Conservation (phyloP, 1,140 invertebrate species). For the Bilobella aurantiaca region DNA sequence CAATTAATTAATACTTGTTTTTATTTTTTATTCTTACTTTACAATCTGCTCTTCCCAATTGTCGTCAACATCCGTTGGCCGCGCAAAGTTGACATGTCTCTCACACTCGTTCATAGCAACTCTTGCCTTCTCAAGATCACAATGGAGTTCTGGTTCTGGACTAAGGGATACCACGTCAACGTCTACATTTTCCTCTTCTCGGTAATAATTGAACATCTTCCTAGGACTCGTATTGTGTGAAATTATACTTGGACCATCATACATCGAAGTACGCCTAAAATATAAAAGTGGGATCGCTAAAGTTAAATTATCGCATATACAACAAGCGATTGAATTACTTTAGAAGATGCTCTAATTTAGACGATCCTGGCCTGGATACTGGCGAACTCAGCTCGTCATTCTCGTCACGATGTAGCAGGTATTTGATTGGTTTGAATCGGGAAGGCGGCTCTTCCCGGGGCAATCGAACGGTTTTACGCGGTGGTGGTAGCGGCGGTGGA, state of each 20-base stretch:
- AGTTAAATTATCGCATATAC: neutral
- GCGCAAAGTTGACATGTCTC: constrained; percentile 51
- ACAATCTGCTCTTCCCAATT: constrained; percentile 61
- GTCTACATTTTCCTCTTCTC: constrained; percentile 11
- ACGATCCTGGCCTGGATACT: neutral
- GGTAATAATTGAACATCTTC: neutral
- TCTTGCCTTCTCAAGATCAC: constrained; percentile 53
- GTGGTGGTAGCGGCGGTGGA: neutral
- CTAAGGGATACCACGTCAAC: constrained; percentile 22
- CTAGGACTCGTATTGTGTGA: neutral
- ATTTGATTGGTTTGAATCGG: neutral
- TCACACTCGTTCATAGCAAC: constrained; percentile 64
- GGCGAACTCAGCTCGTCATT: too few species aligned
- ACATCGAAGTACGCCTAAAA: neutral
- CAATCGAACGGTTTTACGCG: neutral
- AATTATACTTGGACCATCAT: neutral
- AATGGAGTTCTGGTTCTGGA: constrained; percentile 38
- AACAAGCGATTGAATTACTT: neutral
- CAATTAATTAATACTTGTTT: constrained; percentile 1
- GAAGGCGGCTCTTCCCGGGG: neutral
- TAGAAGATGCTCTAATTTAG: constrained; percentile 13
- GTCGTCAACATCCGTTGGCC: constrained; percentile 48
- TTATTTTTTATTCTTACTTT: constrained; percentile 42
- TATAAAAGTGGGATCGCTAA: neutral
- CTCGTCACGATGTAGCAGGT: neutral